These are phyloP conservation scores for Camponotus fellah DNA, from an alignment of 2,888 invertebrate genomes.

Conservation along the genomic window DNA sequence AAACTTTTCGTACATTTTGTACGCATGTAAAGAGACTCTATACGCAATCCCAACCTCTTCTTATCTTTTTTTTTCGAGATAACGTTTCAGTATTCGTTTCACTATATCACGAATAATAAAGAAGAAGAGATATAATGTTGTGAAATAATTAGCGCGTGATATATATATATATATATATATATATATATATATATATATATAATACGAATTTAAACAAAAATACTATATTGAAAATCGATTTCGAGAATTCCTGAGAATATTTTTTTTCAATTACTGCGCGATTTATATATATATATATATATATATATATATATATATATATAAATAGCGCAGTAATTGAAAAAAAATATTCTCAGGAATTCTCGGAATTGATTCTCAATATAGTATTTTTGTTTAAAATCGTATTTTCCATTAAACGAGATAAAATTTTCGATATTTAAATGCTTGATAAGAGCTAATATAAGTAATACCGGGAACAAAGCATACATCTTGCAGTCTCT, in stretches of 20 bases:
- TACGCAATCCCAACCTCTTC: constrained; percentile 22
- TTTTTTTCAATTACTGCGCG: too few species aligned
- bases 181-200: too few species aligned
- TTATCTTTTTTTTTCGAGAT: constrained; percentile 4
- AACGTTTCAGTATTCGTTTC: background rate
- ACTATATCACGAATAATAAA: background rate
- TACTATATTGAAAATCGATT: too few species aligned
- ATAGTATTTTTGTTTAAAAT: background rate
- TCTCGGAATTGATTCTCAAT: background rate
- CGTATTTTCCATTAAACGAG: background rate
- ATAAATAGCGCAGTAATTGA: background rate
- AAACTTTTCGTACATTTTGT: constrained; percentile 40
- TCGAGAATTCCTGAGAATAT: too few species aligned
- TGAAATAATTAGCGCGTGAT: background rate
- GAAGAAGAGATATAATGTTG: constrained; percentile 5
- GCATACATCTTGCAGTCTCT: background rate
- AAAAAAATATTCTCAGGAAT: background rate
- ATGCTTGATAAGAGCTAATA: background rate
- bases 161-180: too few species aligned
- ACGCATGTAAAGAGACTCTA: constrained; percentile 42
- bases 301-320: background rate
- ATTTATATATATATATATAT: background rate
- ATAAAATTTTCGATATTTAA: background rate
- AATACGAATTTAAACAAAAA: too few species aligned
- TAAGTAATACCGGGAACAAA: background rate